Evolutionary conservation across 2,113 vertebrate genomes (phyloP).

Genomic region (Tautogolabrus adspersus): DNA sequence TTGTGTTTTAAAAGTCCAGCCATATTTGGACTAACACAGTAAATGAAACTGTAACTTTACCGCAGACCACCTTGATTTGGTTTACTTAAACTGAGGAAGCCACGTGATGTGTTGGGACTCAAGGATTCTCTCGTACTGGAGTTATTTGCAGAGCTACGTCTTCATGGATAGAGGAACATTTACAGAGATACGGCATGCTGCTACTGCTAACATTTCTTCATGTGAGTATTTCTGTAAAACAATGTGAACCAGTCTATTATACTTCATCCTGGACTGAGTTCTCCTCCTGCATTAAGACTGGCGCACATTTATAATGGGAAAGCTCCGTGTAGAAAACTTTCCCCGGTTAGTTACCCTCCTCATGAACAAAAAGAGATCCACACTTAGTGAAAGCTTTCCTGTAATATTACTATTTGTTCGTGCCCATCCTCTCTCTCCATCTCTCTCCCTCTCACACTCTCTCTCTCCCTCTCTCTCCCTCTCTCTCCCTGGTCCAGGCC

Average conservation of each 20-base stretch:
- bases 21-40: too few species aligned
- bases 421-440: slow-evolving; percentile 12
- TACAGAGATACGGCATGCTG: too few species aligned
- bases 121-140: too few species aligned
- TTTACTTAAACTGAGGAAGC: too few species aligned
- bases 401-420: slow-evolving; percentile 32
- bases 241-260: neutral
- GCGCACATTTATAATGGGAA: neutral
- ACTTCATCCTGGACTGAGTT: neutral
- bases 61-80: too few species aligned
- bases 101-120: too few species aligned
- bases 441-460: slow-evolving; percentile 7
- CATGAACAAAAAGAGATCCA: neutral
- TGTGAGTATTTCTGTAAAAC: too few species aligned
- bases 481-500: slow-evolving; percentile 39
- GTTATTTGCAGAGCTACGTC: too few species aligned
- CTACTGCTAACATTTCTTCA: too few species aligned
- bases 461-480: slow-evolving; percentile 13
- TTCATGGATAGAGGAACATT: too few species aligned
- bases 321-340: neutral
- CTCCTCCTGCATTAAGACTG: neutral
- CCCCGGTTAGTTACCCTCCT: slow-evolving; percentile 2
- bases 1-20: too few species aligned
- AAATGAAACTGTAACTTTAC: too few species aligned
- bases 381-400: slow-evolving; percentile 1